Conservation (phyloP, 2,797 vertebrate genomes). For the Rhabdomys pumilio region DNA sequence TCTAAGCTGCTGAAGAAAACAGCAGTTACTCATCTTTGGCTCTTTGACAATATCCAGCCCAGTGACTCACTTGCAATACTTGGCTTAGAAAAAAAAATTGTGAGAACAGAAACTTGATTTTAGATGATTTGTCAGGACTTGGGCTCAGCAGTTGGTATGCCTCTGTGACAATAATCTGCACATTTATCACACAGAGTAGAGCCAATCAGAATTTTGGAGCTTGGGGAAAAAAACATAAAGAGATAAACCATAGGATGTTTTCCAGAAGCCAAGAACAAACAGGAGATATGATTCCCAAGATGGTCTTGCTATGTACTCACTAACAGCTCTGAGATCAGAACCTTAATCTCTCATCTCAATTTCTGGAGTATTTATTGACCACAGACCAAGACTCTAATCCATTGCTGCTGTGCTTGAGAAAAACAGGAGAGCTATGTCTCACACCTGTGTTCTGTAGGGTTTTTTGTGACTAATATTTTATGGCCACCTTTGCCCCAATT, state of each 20-base stretch:
- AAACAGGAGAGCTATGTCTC: background rate
- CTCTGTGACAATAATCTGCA: background rate
- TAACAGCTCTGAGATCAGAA: background rate
- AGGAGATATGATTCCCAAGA: background rate
- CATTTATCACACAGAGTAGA: background rate
- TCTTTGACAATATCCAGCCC: background rate
- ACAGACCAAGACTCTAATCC: background rate
- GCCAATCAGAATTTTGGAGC: constrained; percentile 9
- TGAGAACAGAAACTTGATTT: constrained; percentile 20
- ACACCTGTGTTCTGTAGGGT: background rate
- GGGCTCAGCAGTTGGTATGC: background rate
- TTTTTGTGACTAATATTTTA: background rate
- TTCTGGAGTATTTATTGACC: background rate
- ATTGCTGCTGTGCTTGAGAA: background rate
- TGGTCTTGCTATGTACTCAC: background rate
- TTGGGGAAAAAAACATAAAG: background rate
- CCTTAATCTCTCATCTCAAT: background rate
- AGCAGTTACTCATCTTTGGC: background rate
- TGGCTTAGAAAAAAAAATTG: background rate
- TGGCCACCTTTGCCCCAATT: background rate
- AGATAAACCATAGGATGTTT: constrained; percentile 21
- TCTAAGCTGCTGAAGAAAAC: background rate
- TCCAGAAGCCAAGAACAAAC: background rate
- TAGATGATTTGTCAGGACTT: background rate
- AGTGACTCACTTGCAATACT: background rate